Percentiles rank a stretch among this genome's conserved stretches.
Evolutionary conservation across 2,888 invertebrate genomes (phyloP).

Genomic region (Anagyrus pseudococci): DNA sequence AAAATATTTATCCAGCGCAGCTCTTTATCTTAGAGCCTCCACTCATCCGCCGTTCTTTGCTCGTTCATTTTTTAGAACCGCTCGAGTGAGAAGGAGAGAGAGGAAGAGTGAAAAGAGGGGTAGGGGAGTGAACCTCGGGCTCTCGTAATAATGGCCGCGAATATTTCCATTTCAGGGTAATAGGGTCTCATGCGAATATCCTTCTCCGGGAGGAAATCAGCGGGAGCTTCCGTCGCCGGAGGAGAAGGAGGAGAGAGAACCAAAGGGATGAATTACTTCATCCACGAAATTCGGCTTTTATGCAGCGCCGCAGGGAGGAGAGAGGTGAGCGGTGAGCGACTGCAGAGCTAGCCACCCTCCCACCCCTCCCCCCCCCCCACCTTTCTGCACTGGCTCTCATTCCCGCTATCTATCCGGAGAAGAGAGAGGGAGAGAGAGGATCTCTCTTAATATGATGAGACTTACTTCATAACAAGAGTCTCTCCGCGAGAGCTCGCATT

Average conservation of each 20-base stretch:
- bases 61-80: background rate
- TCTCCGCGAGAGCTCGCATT: background rate
- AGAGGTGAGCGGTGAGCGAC: background rate
- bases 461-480: background rate
- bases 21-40: background rate
- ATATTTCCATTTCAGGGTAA: slow-evolving; percentile 38
- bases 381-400: background rate
- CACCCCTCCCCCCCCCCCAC: background rate
- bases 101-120: slow-evolving; percentile 21
- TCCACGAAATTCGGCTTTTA: slow-evolving; percentile 37
- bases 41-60: background rate
- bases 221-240: slow-evolving; percentile 38
- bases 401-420: too few relatives aligned
- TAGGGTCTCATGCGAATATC: slow-evolving; percentile 42
- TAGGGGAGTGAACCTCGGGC: background rate
- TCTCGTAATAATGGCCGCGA: slow-evolving; percentile 28
- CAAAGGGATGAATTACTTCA: slow-evolving; percentile 35
- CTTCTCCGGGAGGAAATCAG: slow-evolving; percentile 53
- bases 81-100: slow-evolving; percentile 8
- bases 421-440: background rate
- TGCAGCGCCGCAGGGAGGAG: background rate
- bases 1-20: background rate
- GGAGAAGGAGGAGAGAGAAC: slow-evolving; percentile 9
- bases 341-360: too few relatives aligned
- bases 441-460: background rate